Evolutionary conservation across 2,113 vertebrate genomes (phyloP).

Genomic region (Lampris megalopsis): DNA sequence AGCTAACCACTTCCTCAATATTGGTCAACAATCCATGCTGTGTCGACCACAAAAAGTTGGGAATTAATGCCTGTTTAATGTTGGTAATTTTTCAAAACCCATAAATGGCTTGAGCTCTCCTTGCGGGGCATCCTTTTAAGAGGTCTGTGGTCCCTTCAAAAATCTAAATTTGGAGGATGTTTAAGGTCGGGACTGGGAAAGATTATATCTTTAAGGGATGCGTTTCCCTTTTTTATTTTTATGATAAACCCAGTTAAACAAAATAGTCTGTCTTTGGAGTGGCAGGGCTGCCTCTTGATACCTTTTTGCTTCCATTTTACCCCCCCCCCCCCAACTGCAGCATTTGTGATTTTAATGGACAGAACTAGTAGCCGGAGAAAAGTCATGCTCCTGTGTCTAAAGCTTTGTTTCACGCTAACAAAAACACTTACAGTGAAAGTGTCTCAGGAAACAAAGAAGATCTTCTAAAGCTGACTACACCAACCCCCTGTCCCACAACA

Average conservation of each 20-base stretch:
- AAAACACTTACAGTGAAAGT: background rate
- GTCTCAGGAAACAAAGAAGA: too few relatives aligned
- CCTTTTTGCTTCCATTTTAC: slow-evolving; percentile 64
- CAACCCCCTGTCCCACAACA: background rate
- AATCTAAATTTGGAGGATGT: background rate
- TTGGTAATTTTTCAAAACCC: slow-evolving; percentile 15
- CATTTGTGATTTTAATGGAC: slow-evolving; percentile 61
- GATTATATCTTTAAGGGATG: slow-evolving; percentile 44
- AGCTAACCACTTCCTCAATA: slow-evolving; percentile 14
- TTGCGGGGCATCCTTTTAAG: background rate
- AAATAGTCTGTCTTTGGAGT: slow-evolving; percentile 40
- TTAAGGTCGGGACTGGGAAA: background rate
- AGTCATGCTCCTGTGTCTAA: slow-evolving; percentile 6
- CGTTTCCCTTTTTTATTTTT: background rate
- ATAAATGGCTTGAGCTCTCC: background rate
- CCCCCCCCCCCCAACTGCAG: slow-evolving; percentile 63
- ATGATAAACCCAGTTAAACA: background rate
- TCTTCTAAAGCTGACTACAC: too few relatives aligned
- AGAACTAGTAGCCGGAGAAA: slow-evolving; percentile 32
- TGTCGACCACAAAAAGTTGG: background rate
- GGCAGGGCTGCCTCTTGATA: slow-evolving; percentile 42
- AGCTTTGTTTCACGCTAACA: slow-evolving; percentile 15
- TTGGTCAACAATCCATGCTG: background rate
- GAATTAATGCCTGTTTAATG: background rate
- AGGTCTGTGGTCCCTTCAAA: slow-evolving; percentile 13